These are phyloP conservation scores for Micrasema minimum DNA, from an alignment of 1,140 invertebrate species.

Conservation along the genomic window DNA sequence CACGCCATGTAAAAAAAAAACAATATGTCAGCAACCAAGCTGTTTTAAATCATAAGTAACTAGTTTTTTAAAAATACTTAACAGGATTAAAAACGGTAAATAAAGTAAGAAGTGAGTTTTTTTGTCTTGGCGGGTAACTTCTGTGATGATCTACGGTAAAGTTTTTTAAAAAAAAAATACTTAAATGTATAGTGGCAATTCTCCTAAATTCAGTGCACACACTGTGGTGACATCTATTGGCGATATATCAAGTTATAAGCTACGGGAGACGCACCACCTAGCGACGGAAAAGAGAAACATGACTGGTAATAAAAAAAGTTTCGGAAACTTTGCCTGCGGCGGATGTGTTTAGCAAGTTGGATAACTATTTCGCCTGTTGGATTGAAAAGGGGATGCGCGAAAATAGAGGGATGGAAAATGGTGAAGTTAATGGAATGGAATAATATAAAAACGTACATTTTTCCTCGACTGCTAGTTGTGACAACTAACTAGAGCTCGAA, in stretches of 20 bases:
- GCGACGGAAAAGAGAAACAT: slow-evolving; percentile 1
- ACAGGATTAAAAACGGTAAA: too few species aligned
- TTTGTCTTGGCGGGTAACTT: too few species aligned
- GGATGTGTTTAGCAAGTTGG: not conserved
- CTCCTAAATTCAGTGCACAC: slow-evolving; percentile 23
- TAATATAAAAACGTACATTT: too few species aligned
- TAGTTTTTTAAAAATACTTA: too few species aligned
- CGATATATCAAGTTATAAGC: slow-evolving; percentile 22
- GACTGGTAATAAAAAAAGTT: slow-evolving; percentile 20
- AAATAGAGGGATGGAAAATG: not conserved
- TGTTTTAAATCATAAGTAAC: too few species aligned
- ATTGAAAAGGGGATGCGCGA: slow-evolving; percentile 8
- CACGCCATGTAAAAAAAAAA: too few species aligned
- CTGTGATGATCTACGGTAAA: too few species aligned
- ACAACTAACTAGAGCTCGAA: too few species aligned
- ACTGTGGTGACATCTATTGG: slow-evolving; percentile 32
- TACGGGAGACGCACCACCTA: not conserved
- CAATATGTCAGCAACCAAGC: too few species aligned
- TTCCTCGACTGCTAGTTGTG: too few species aligned
- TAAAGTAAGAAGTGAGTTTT: too few species aligned
- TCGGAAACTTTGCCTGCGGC: slow-evolving; percentile 7
- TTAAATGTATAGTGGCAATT: slow-evolving; percentile 24
- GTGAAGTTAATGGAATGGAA: too few species aligned
- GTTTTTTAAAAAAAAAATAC: slow-evolving; percentile 29
- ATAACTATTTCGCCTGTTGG: slow-evolving; percentile 12